Base-by-base conservation (phyloP, 2,888 invertebrate species). In the Andrena fulva region DNA sequence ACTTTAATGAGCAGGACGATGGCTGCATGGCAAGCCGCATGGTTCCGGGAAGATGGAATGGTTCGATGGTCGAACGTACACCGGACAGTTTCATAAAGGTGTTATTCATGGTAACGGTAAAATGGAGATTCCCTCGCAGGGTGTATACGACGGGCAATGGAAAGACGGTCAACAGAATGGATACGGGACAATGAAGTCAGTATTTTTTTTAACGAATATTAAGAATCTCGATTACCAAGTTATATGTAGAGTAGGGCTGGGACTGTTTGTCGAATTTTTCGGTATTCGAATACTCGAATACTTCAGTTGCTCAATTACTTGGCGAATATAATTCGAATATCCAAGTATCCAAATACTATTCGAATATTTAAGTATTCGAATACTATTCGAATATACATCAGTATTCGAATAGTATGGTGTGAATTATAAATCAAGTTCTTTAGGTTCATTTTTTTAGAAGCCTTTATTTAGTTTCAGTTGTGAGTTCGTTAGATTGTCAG, bases 141-240 rank as follows among this genome's bases (percentile, higher is more conserved):
- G 97, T 0, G 95, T 96, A 29, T 97, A 97, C 91, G 97, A 98
- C 93, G 97, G 98, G 0, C 92, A 92, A 24, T 97, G 97, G 97
- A 97, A 96, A 92, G 97, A 97, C 85, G 98, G 98, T 52, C 96
- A 96, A 87, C 97, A 98, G 93, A 97, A 97, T 92, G 98, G 98
- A 12, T 96, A 96, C 86, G 98, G 97, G 0, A 95, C 95, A 76
- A 95, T 97, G 94, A 97, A 96, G 95, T 95, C 89, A 86, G 91
- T 89, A 50, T 67, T 42, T 10, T 10, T 50, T 33, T 33, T 54
- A 56, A 24, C 73, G 54, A 29, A 48, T 48, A 35, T 70, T 66
- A 59, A 72, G 66, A 63, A 64, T 27, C n/a, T 2, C 12, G 20
- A 12, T 16, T 63, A 52, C 56, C 20, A 35, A n/a, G 7, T 7